These are phyloP conservation scores for Actinia tenebrosa DNA, from an alignment of 64 coral and sea anemone genomes.

Conservation along the genomic window DNA sequence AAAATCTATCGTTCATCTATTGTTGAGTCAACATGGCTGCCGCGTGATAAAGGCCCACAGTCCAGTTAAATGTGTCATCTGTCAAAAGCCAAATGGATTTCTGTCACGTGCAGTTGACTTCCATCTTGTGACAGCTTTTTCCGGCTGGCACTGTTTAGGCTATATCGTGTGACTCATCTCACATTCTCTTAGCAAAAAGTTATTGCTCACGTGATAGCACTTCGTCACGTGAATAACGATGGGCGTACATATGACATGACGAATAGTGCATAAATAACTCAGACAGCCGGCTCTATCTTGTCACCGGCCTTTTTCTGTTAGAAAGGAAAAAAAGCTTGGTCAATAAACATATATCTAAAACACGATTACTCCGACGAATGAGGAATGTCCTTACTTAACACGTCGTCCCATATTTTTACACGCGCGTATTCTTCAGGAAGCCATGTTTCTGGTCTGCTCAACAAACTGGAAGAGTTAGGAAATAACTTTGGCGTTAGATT, in stretches of 20 bases:
- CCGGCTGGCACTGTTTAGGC: too few species aligned
- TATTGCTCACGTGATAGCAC: not conserved
- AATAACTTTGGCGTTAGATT: not conserved
- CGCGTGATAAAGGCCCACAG: too few species aligned
- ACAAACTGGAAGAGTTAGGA: constrained; percentile 22
- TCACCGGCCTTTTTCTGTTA: not conserved
- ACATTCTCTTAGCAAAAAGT: too few species aligned
- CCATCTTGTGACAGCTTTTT: too few species aligned
- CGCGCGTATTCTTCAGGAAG: constrained; percentile 55
- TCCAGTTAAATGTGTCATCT: not conserved
- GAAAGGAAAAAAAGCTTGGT: not conserved
- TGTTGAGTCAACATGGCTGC: too few species aligned
- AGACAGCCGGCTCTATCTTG: not conserved
- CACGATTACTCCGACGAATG: too few species aligned
- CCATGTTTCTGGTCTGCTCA: constrained; percentile 64
- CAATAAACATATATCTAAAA: too few species aligned
- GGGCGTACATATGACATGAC: not conserved
- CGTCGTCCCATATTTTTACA: constrained; percentile 52
- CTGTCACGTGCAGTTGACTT: too few species aligned
- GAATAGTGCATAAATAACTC: not conserved
- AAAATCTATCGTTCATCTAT: too few species aligned
- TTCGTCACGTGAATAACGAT: not conserved
- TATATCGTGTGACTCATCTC: too few species aligned
- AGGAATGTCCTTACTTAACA: constrained; percentile 32
- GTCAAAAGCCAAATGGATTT: too few species aligned